Percentiles rank a stretch among this genome's conserved stretches.
Evolutionary conservation across 2,113 vertebrate genomes (phyloP).

Genomic region (Butastur rufipennis): DNA sequence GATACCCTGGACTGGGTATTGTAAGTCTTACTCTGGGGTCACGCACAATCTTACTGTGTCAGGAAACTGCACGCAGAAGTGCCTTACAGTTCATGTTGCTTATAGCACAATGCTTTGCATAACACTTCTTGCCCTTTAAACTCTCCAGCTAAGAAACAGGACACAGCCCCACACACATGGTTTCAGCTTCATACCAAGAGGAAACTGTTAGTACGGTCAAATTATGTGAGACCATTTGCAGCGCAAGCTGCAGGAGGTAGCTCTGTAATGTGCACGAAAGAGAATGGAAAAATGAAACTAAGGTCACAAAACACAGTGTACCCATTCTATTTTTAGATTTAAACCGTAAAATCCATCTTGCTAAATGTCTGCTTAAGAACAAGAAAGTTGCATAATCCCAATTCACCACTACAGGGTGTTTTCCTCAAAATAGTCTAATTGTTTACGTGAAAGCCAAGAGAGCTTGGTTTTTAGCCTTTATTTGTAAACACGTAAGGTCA

Average conservation of each 20-base stretch:
- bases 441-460: not conserved
- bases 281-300: slow-evolving; percentile 38
- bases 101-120: not conserved
- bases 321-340: slow-evolving; percentile 53
- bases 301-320: slow-evolving; percentile 40
- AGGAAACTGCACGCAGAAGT: not conserved
- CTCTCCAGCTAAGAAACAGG: not conserved
- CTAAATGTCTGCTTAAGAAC: not conserved
- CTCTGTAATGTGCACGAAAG: not conserved
- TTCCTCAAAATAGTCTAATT: not conserved
- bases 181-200: not conserved
- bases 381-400: not conserved
- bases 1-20: not conserved
- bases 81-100: not conserved
- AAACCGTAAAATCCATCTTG: slow-evolving; percentile 18
- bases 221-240: not conserved
- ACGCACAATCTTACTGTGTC: not conserved
- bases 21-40: not conserved
- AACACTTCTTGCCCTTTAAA: not conserved
- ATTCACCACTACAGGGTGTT: not conserved
- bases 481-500: not conserved
- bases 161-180: not conserved
- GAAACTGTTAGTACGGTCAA: not conserved
- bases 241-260: not conserved
- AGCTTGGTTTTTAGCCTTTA: not conserved